Conservation (phyloP, 2,113 vertebrate genomes). For the Amazona vittata region DNA sequence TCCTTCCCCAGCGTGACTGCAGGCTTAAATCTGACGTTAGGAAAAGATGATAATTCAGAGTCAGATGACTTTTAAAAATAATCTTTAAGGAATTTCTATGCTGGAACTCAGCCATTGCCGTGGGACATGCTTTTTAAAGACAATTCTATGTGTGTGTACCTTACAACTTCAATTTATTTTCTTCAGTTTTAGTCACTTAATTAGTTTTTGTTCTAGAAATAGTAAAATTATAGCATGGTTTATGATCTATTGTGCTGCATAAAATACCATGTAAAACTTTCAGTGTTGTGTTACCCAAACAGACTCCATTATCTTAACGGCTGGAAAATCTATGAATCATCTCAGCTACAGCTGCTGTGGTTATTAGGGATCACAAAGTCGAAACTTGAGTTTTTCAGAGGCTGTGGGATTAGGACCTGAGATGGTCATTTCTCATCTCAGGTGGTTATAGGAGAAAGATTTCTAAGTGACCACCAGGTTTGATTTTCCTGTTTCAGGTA, state of each 20-base stretch:
- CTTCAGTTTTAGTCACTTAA: neutral
- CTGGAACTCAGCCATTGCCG: neutral
- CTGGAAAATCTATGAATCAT: constrained; percentile 58
- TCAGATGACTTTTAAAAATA: constrained; percentile 24
- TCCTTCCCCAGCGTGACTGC: neutral
- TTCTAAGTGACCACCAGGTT: neutral
- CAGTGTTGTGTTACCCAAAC: constrained; percentile 22
- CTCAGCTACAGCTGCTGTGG: constrained; percentile 4
- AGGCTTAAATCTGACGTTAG: neutral
- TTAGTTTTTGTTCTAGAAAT: constrained; percentile 50
- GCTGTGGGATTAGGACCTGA: neutral
- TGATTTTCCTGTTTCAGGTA: neutral
- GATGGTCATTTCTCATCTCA: neutral
- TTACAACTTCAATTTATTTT: neutral
- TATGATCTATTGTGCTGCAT: constrained; percentile 3
- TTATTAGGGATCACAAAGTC: neutral
- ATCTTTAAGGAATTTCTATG: neutral
- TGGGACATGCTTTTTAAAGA: neutral
- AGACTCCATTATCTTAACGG: constrained; percentile 35
- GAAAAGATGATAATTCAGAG: neutral
- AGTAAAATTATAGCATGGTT: constrained; percentile 9
- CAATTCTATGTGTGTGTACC: neutral
- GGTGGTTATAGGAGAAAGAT: neutral
- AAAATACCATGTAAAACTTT: neutral
- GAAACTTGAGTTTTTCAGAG: neutral